Evolutionary conservation across 2,113 vertebrate species (phyloP).

Genomic region (Limnothrissa miodon): DNA sequence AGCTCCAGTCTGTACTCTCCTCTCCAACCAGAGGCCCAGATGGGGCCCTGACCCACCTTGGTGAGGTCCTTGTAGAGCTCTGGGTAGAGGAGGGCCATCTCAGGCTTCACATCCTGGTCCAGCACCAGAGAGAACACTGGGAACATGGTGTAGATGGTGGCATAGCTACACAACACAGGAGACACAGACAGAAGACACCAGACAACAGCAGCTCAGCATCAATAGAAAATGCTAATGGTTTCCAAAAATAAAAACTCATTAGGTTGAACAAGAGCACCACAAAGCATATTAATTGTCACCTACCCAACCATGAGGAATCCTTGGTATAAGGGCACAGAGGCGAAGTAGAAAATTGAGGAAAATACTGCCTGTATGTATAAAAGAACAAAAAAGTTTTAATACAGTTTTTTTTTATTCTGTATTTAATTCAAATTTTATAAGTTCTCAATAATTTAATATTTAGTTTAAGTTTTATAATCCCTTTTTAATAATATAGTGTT

Average conservation of each 20-base stretch:
- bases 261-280: no score
- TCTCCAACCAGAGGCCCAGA: neutral
- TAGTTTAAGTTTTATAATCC: no score
- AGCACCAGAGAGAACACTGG: conserved; percentile 96
- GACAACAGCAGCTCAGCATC: neutral
- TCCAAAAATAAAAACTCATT: neutral
- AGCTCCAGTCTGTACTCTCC: neutral
- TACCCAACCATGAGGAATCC: conserved; percentile 99
- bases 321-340: conserved; percentile 96
- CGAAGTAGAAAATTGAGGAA: conserved; percentile 97
- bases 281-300: neutral
- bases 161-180: conserved; percentile 74
- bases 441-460: no score
- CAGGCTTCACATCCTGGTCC: conserved; percentile 96
- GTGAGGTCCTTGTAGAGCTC: conserved; percentile 99
- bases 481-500: no score
- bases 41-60: conserved; percentile 72
- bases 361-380: conserved; percentile 85
- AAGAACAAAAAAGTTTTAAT: conserved; percentile 15
- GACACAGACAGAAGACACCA: neutral
- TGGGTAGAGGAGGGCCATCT: conserved; percentile 93
- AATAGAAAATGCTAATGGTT: neutral
- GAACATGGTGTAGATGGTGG: conserved; percentile 98
- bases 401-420: no score
- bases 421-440: no score